A percentile compares a stretch with the other conserved stretches of the same genome.
phyloP scores from a whole-genome alignment of 2,888 invertebrate species.

The Hoplodrina blanda region DNA sequence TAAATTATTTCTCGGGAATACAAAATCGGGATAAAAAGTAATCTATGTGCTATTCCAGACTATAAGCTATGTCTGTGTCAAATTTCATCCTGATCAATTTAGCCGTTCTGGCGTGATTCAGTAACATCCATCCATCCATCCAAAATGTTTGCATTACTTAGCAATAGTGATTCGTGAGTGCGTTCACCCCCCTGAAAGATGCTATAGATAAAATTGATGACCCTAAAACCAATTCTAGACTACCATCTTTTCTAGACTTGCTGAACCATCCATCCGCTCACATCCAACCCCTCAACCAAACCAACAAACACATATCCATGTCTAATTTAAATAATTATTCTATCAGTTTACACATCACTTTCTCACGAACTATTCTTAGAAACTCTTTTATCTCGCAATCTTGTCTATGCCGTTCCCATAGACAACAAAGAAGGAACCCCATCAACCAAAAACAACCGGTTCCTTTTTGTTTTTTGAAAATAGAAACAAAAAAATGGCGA shows the following conservation, averaged over 20 bases:
- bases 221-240: not conserved
- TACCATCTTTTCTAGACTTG: constrained; percentile 8
- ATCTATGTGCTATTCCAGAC: no score
- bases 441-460: constrained; percentile 63
- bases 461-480: constrained; percentile 62
- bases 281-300: constrained; percentile 38
- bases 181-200: no score
- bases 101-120: no score
- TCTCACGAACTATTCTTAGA: constrained; percentile 66
- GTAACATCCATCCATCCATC: no score
- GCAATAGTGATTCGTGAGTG: no score
- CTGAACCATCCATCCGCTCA: constrained; percentile 20
- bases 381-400: constrained; percentile 63
- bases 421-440: constrained; percentile 58
- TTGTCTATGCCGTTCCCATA: constrained; percentile 66
- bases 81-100: no score
- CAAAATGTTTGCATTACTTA: no score
- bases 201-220: no score
- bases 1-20: no score
- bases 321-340: constrained; percentile 65
- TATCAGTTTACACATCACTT: constrained; percentile 58
- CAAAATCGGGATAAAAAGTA: no score
- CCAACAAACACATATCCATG: constrained; percentile 43
- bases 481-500: constrained; percentile 65
- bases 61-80: no score